Evolutionary conservation across 64 coral and sea anemone species (phyloP).

Genomic region (Acropora tenuis): DNA sequence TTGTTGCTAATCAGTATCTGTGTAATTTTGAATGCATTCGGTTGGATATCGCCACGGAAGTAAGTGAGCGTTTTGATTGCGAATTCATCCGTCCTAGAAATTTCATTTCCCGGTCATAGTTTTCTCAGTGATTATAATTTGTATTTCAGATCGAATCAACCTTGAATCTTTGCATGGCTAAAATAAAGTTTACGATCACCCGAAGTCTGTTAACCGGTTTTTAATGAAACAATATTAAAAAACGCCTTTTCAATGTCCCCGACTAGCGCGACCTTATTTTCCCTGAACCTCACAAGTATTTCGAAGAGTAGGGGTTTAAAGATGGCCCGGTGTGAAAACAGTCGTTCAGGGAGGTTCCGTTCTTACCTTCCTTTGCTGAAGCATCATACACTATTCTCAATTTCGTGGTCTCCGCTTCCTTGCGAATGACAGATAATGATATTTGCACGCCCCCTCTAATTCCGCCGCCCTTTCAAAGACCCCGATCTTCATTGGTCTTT

Average conservation of each 20-base stretch:
- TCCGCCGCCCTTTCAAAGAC: conserved; percentile 27
- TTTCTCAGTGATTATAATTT: too few relatives aligned
- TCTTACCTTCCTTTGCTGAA: background rate
- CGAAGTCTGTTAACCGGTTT: too few relatives aligned
- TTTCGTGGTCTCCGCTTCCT: conserved; percentile 18
- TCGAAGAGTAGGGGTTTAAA: background rate
- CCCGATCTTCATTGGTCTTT: background rate
- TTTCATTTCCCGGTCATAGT: too few relatives aligned
- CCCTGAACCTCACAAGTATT: conserved; percentile 13
- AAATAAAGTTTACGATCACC: too few relatives aligned
- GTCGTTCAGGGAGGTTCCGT: background rate
- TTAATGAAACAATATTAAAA: background rate
- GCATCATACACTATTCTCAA: conserved; percentile 48
- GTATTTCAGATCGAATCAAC: too few relatives aligned
- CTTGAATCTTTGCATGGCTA: too few relatives aligned
- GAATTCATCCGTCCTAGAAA: too few relatives aligned
- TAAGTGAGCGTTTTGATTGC: too few relatives aligned
- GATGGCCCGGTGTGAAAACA: conserved; percentile 29
- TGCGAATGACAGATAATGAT: conserved; percentile 49
- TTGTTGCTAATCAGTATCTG: too few relatives aligned
- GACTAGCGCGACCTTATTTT: conserved; percentile 1
- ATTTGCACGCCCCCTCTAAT: background rate
- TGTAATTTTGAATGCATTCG: too few relatives aligned
- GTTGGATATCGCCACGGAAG: too few relatives aligned
- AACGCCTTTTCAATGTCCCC: background rate